Base-by-base conservation (phyloP, 2,888 invertebrate species). In the Ernsta delagoae region DNA sequence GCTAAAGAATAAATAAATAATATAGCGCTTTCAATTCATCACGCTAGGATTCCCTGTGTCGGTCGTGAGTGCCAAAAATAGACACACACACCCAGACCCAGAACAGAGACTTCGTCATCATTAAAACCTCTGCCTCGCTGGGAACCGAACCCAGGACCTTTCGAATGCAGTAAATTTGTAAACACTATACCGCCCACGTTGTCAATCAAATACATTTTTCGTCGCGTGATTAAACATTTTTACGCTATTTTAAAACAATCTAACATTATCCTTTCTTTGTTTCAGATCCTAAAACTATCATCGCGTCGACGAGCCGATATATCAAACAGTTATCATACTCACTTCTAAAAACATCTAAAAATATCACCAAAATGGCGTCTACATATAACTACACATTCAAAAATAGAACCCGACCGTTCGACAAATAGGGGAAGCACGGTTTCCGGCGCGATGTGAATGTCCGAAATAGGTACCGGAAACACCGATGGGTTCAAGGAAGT, bases 401-500 rank as follows among this genome's bases (percentile, higher is more conserved):
- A 64, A 85, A 86, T 86, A 56, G 66, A 71, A 9, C 9, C 9
- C 43, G 9, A 9, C 43, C 43, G 43, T 43, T 43, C 43, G 43
- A 9, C 73, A 74, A 73, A 71, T 75, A 82, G 83, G 85, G 87
- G 87, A 85, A 86, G 86, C 77, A 78, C 76, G 80, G 80, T 85
- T 83, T 84, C 82, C 82, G 77, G 81, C 83, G 89, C 79, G 84
- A 90, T 91, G 89, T 89, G 85, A 89, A 63, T 69, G 67, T 24
- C 61, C 54, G 61, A 85, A 79, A 75, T 75, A 79, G 77, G 72
- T 16, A 68, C 56, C 67, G 67, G 67, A 68, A 68, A 68, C 59
- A 68, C 62, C 71, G 60, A 70, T 70, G 69, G 73, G 66, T 68
- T 59, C 70, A 70, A 70, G 70, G 78, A 75, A 69, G 62, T 68